Base-by-base conservation (phyloP, 2,888 invertebrate species). In the Scaptomyza tumidula region DNA sequence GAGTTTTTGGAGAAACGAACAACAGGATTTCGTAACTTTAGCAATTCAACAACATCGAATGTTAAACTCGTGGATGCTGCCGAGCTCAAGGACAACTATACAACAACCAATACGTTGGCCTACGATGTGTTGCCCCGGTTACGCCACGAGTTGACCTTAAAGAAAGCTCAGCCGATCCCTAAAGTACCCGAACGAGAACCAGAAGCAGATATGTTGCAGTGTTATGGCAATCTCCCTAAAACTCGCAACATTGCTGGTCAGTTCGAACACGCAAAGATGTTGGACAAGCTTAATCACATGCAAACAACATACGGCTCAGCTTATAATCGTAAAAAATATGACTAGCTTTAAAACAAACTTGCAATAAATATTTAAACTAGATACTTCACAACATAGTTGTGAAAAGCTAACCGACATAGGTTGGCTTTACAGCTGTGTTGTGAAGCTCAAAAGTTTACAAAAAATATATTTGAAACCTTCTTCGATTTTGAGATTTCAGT, bases 191-290 rank as follows among this genome's bases (percentile, higher is more conserved):
- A 60, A 9, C 46, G 24, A 0, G 35, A 9, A 14, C 14, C 24
- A 10, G 29, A 66, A 11, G 7, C 59, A 6, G 80, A 86, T 39
- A 13, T 65, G 44, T 29, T 83, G 53, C 66, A 71, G n/a, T 43
- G 55, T 43, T 83, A 59, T 16, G 83, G 86, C 6, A 83, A 86
- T 49, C 62, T 68, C 0, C 74, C 80, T 1, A 71, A 48, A 39
- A 71, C 68, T 0, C 41, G 33, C 16, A 46, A 68, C n/a, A 61
- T 55, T 41, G 33, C 52, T 6, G 16, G 49, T 14, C 43, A 39
- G 2, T 5, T 27, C 0, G 58, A 57, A 16, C 39, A 33, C 27
- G 44, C 59, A 10, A 43, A 24, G 27, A n/a, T 33, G 0, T 5
- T 61, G 9, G 52, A 55, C 0, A 16, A 60, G 0, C n/a, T 41